These are phyloP conservation scores for Magallana nippona DNA, from an alignment of 2,888 invertebrate species.

Conservation along the genomic window DNA sequence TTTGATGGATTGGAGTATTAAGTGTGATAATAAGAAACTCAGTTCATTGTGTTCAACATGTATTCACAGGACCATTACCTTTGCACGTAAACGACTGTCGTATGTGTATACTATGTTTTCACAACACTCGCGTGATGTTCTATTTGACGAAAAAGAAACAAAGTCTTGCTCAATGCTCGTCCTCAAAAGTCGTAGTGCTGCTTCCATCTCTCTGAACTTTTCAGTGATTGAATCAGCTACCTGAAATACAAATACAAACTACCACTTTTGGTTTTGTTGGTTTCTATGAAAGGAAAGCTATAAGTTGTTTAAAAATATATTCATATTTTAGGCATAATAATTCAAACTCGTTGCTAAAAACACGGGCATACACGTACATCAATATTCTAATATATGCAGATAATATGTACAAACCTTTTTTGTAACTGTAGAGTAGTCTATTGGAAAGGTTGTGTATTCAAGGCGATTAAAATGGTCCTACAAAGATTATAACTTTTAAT, in stretches of 20 bases:
- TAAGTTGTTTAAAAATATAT: too few relatives aligned
- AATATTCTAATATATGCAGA: background rate
- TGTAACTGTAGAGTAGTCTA: background rate
- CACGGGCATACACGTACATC: background rate
- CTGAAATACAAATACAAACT: background rate
- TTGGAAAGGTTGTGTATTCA: background rate
- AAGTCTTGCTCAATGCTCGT: background rate
- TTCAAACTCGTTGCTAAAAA: background rate
- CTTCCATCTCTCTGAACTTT: background rate
- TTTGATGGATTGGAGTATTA: too few relatives aligned
- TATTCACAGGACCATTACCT: background rate
- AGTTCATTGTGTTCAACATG: background rate
- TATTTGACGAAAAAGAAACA: background rate
- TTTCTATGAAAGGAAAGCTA: too few relatives aligned
- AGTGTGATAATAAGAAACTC: background rate
- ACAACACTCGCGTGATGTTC: background rate
- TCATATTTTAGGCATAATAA: too few relatives aligned
- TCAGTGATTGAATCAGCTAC: background rate
- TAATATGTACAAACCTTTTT: background rate
- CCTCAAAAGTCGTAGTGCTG: background rate
- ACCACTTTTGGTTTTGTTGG: background rate
- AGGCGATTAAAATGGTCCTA: slow-evolving; percentile 8
- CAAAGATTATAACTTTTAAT: too few relatives aligned
- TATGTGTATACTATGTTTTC: background rate
- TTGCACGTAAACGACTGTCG: background rate